Conservation (phyloP, 2,888 invertebrate species). For the Campoplex nolae region DNA sequence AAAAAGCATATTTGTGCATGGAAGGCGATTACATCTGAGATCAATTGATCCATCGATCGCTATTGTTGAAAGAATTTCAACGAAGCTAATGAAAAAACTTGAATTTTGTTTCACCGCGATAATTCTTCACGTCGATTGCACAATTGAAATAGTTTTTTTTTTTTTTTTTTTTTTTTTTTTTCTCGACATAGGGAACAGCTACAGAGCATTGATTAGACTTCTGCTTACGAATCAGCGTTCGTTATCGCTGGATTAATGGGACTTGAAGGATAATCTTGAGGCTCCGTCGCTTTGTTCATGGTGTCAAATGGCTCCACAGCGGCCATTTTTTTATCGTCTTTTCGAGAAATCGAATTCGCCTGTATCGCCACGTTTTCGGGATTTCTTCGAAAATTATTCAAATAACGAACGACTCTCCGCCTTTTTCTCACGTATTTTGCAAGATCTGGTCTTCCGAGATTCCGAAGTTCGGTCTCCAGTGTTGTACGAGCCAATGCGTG, state of each 20-base stretch:
- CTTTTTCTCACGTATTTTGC: constrained; percentile 71
- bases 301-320: background rate
- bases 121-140: too few relatives aligned
- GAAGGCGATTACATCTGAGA: too few relatives aligned
- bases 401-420: constrained; percentile 55
- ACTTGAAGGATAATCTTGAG: constrained; percentile 37
- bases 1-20: background rate
- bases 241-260: constrained; percentile 11
- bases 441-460: constrained; percentile 74
- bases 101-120: too few relatives aligned
- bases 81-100: too few relatives aligned
- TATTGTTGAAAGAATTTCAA: too few relatives aligned
- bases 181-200: background rate
- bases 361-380: constrained; percentile 26
- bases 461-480: constrained; percentile 69
- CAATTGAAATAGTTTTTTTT: too few relatives aligned
- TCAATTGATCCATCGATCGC: too few relatives aligned
- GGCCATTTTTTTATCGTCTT: constrained; percentile 2
- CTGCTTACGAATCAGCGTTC: constrained; percentile 33
- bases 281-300: constrained; percentile 34
- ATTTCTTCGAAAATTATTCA: constrained; percentile 22
- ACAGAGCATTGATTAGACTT: background rate
- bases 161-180: background rate
- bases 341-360: background rate
- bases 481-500: constrained; percentile 62